Base-by-base conservation (phyloP, 2,113 vertebrate genomes). In the Macrotus californicus region DNA sequence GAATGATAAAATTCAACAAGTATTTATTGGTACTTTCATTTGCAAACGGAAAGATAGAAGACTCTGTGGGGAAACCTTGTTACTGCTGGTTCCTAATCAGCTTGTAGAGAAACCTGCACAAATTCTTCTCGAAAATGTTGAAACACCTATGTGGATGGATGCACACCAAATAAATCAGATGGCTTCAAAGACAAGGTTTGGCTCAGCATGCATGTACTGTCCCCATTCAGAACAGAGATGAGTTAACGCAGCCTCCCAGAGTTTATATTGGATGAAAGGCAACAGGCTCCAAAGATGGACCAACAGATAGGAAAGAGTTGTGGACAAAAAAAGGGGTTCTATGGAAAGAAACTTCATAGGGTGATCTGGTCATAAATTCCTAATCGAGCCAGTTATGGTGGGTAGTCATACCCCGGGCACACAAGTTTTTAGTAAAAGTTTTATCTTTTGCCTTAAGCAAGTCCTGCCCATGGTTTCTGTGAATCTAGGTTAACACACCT, bases 1-100 rank as follows among this genome's bases (percentile, higher is more conserved):
- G 72, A 92, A 87, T 79, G 95, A 89, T 96, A 96, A 92, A 93
- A 90, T 83, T 56, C 93, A 92, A 50, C 85, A 91, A 85, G 66
- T 97, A 91, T 96, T 96, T 95, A 92, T 95, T 81, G 91, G 90
- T 70, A 48, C 67, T 69, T 95, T 80, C 87, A 67, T 88, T 86
- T 89, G 82, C 91, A 94, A 92, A 86, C 36, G 29, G 76, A 59
- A 72, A 94, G 96, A 93, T 88, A 94, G 96, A 96, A 93, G 89
- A 52, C 48, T 41, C 34, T 3, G 0, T 3, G 10, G 36, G 84
- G 70, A 67, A 94, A 70, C 36, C 43, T 12, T 46, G 48, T 86
- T 39, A 16, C 46, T n/a, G 34, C 39, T 19, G 36, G 59, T 70
- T 89, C 77, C 21, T 31, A 8, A 31, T 36, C 6, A 8, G 56